Percentiles rank a stretch among this genome's conserved stretches.
Conservation (phyloP, 2,113 vertebrate genomes). For the Candoia aspera region DNA sequence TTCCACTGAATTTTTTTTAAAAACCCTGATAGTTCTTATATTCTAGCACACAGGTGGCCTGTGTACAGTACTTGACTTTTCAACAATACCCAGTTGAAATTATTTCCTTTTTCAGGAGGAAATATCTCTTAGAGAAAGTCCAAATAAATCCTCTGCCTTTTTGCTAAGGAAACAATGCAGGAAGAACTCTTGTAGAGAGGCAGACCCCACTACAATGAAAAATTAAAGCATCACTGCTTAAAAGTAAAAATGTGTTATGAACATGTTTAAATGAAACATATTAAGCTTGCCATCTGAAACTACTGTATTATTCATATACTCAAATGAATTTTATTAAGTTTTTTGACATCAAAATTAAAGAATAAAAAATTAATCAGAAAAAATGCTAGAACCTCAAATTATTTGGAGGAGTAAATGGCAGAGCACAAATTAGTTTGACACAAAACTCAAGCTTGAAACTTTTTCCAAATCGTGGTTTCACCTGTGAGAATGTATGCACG, state of each 20-base stretch:
- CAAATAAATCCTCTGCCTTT: conserved; percentile 47
- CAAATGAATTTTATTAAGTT: background rate
- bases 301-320: conserved; percentile 6
- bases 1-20: background rate
- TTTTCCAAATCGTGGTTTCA: background rate
- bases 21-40: background rate
- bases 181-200: background rate
- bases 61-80: background rate
- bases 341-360: background rate
- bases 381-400: background rate
- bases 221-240: background rate
- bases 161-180: conserved; percentile 22
- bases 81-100: background rate
- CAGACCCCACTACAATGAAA: background rate
- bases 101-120: conserved; percentile 42
- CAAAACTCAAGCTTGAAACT: background rate
- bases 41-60: background rate
- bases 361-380: background rate
- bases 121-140: conserved; percentile 50
- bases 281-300: background rate
- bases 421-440: background rate
- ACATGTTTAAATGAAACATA: background rate
- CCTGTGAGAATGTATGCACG: background rate
- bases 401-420: background rate
- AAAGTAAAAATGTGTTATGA: background rate